Percentiles rank a stretch among this genome's conserved stretches.
These are phyloP conservation scores for Plutella xylostella DNA, from an alignment of 2,888 invertebrate genomes.

Conservation along the genomic window DNA sequence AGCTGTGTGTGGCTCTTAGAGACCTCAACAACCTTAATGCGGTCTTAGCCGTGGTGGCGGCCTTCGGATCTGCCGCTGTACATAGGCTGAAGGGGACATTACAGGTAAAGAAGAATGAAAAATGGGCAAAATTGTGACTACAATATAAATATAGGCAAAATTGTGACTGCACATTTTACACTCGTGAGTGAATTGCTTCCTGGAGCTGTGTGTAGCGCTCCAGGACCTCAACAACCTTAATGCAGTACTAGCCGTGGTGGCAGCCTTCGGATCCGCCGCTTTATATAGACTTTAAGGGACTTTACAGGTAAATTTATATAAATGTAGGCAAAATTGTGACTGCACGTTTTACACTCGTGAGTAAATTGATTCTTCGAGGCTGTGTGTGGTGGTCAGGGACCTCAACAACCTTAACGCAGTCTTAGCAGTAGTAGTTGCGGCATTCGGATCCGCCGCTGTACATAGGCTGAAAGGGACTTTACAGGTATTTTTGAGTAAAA, in stretches of 20 bases:
- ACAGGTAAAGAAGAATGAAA: slow-evolving; percentile 58
- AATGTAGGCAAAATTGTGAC: too few relatives aligned
- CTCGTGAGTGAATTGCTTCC: slow-evolving; percentile 79
- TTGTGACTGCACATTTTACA: too few relatives aligned
- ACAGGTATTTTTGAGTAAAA: slow-evolving; percentile 67
- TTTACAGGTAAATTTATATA: slow-evolving; percentile 69
- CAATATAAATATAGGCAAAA: too few relatives aligned
- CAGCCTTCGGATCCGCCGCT: slow-evolving; percentile 92
- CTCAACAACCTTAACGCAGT: slow-evolving; percentile 99
- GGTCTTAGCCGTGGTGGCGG: slow-evolving; percentile 92
- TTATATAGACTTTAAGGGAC: slow-evolving; percentile 90
- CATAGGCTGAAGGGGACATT: slow-evolving; percentile 87
- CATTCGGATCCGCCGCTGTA: slow-evolving; percentile 92
- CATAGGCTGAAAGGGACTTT: slow-evolving; percentile 87
- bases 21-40: slow-evolving; percentile 99
- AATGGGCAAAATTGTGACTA: background rate
- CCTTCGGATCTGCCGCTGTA: slow-evolving; percentile 92
- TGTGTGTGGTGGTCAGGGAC: slow-evolving; percentile 92
- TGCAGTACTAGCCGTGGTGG: slow-evolving; percentile 93
- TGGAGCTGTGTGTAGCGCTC: slow-evolving; percentile 94
- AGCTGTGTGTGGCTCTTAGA: slow-evolving; percentile 92
- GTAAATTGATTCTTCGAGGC: slow-evolving; percentile 89
- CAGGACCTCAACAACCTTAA: slow-evolving; percentile 98
- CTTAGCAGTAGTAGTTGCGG: slow-evolving; percentile 87
- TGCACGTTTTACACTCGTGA: too few relatives aligned